Base-by-base conservation (phyloP, 2,797 vertebrate genomes). In the Rhinogobio ventralis region DNA sequence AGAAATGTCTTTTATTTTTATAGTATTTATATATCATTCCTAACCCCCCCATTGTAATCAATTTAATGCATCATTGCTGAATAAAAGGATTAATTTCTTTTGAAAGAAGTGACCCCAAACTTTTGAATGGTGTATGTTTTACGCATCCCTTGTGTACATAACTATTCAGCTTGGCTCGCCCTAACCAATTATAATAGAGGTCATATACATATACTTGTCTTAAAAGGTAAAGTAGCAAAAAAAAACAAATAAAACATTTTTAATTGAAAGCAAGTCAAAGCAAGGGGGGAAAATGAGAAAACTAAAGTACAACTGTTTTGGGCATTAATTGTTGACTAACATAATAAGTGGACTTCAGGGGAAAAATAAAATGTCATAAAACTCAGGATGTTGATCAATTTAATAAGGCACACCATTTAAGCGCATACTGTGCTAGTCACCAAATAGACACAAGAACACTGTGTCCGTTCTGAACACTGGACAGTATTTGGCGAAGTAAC, bases 401-500 rank as follows among this genome's bases (percentile, higher is more conserved):
- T 30, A 64, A 64, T 33, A 33, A 69, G 30, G 33, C 46, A 67
- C 46, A 67, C 46, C 11, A 66, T 79, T 66, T 20, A 9, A 14
- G 79, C 23, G 46, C 33, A 53, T 28, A 15, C 36, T 68, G n/a
- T 5, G 73, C 33, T 20, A 57, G 51, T 69, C 82, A 84, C 69
- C 19, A 78, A 60, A 77, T 14, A 42, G 15, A 75, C 60, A 25
- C 15, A 46, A 42, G 71, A 51, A 20, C 36, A 9, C 60, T 13
- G 30, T 68, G 53, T 78, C 49, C 7, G 19, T 69, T 42, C 36
- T 60, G 25, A 84, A 84, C 53, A 36, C 28, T 49, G 75, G 55
- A 62, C 62, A 67, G 67, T 62, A 49, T 84, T 69, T 71, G 66
- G 64, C 28, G 15, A 81, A 81, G 51, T 9, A 28, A 71, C 64